Evolutionary conservation across 2,888 invertebrate genomes (phyloP).

Genomic region (Spatulosminthurus flaviceps): DNA sequence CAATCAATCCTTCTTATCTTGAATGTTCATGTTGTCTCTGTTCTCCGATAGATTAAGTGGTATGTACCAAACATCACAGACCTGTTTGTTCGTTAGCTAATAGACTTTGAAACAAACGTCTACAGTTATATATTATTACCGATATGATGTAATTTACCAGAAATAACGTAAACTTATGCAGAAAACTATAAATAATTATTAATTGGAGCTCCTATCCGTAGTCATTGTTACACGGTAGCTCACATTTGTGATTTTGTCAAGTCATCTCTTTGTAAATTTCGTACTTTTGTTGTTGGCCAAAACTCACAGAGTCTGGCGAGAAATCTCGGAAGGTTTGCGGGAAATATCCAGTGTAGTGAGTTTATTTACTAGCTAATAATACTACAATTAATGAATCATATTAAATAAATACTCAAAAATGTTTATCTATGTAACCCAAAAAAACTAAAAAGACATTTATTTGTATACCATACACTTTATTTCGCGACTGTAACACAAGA

Average conservation of each 20-base stretch:
- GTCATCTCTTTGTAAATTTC: constrained; percentile 47
- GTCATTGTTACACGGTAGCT: constrained; percentile 38
- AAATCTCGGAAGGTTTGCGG: constrained; percentile 20
- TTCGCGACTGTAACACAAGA: background rate
- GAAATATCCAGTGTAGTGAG: constrained; percentile 25
- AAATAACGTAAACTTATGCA: background rate
- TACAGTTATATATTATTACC: background rate
- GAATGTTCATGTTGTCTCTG: constrained; percentile 8
- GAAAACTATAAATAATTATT: background rate
- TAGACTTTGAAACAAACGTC: background rate
- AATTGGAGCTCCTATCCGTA: constrained; percentile 35
- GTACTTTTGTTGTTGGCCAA: constrained; percentile 46
- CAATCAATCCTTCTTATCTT: constrained; percentile 14
- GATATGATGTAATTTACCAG: background rate
- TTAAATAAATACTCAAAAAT: constrained; percentile 36
- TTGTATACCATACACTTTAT: background rate
- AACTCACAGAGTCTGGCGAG: constrained; percentile 24
- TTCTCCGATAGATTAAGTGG: constrained; percentile 8
- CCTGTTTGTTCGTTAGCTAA: background rate
- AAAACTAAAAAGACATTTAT: background rate
- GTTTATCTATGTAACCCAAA: constrained; percentile 36
- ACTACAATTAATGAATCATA: constrained; percentile 28
- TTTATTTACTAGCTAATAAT: constrained; percentile 25
- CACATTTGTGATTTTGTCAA: constrained; percentile 44
- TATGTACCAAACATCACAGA: background rate